Percentiles rank a stretch among this genome's conserved stretches.
Evolutionary conservation across 2,797 vertebrate species (phyloP).

Genomic region (Anabacerthia variegaticeps): DNA sequence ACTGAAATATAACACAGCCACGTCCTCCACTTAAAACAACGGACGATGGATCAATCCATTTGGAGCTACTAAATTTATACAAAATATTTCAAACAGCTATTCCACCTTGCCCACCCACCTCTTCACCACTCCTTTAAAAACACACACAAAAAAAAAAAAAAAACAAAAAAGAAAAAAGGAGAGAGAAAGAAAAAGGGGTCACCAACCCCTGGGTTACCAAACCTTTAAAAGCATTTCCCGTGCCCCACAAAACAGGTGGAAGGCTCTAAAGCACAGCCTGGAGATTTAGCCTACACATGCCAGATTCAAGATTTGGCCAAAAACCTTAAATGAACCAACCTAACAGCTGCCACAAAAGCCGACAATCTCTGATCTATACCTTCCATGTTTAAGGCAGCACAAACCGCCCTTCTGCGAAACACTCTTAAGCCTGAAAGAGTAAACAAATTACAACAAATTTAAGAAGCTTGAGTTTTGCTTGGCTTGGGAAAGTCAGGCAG

Average conservation of each 20-base stretch:
- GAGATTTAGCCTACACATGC: neutral
- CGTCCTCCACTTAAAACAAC: neutral
- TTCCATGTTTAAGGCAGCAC: neutral
- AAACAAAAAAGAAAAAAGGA: neutral
- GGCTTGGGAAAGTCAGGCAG: neutral
- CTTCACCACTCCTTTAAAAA: neutral
- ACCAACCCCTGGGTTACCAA: neutral
- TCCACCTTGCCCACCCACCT: neutral
- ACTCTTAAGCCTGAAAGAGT: neutral
- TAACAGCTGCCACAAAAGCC: slow-evolving; percentile 27
- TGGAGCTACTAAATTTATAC: neutral
- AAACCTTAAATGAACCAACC: neutral
- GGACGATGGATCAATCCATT: neutral
- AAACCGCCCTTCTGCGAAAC: neutral
- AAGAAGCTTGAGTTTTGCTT: neutral
- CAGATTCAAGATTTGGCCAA: neutral
- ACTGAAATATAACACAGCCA: neutral
- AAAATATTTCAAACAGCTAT: neutral
- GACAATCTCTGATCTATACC: slow-evolving; percentile 5
- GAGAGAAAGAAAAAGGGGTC: no score
- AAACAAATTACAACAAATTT: neutral
- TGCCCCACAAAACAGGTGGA: neutral
- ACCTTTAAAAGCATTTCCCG: neutral
- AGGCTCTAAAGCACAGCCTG: neutral
- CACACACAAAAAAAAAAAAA: neutral